A percentile compares a stretch with the other conserved stretches of the same genome.
phyloP scores from a whole-genome alignment of 2,888 invertebrate genomes.

The Diachrysia chrysitis region DNA sequence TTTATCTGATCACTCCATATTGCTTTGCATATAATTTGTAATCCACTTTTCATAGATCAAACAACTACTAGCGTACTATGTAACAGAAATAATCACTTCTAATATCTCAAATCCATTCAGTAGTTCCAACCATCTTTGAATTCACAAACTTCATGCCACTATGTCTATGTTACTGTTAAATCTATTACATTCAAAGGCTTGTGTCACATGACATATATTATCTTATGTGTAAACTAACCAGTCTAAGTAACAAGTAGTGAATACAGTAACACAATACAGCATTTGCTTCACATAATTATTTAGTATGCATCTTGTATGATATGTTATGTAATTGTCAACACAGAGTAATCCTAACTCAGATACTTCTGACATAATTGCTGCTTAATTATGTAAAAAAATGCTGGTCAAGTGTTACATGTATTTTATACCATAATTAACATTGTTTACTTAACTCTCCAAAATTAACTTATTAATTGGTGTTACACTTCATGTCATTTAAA shows the following conservation, averaged over 20 bases:
- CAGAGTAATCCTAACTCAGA: not conserved
- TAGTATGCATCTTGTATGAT: not conserved
- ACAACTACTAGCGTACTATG: slow-evolving; percentile 51
- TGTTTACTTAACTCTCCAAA: slow-evolving; percentile 10
- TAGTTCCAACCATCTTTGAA: slow-evolving; percentile 24
- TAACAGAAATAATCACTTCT: slow-evolving; percentile 37
- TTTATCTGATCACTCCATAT: slow-evolving; percentile 40
- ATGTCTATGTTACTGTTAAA: slow-evolving; percentile 37
- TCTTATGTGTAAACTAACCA: slow-evolving; percentile 24
- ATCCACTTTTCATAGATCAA: slow-evolving; percentile 24
- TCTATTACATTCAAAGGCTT: slow-evolving; percentile 15
- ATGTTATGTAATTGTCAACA: not conserved
- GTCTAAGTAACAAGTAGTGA: slow-evolving; percentile 20
- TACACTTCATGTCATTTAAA: slow-evolving; percentile 26
- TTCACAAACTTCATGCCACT: slow-evolving; percentile 25
- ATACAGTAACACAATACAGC: slow-evolving; percentile 10
- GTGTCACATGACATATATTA: slow-evolving; percentile 19
- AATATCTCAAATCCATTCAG: slow-evolving; percentile 22
- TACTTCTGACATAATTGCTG: not conserved
- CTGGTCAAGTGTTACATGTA: slow-evolving; percentile 10
- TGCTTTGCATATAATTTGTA: slow-evolving; percentile 31
- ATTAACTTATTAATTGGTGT: slow-evolving; percentile 24
- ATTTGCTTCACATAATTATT: slow-evolving; percentile 12
- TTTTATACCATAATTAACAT: slow-evolving; percentile 17
- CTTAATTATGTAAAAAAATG: not conserved